Base-by-base conservation (phyloP, 1,140 invertebrate species). In the Drosophila triauraria region DNA sequence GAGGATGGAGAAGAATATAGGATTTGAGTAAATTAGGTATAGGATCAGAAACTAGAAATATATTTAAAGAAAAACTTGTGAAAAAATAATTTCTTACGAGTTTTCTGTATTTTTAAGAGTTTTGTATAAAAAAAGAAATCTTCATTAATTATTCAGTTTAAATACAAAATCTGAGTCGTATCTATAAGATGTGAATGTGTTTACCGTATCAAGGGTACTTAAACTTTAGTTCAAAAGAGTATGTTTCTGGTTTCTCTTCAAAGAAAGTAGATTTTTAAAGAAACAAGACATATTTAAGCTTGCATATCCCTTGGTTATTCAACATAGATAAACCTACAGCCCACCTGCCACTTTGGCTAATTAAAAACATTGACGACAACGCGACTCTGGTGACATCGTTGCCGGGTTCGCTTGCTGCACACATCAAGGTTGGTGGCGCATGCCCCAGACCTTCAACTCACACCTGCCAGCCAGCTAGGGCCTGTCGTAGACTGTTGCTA, bases 401-500 rank as follows among this genome's bases (percentile, higher is more conserved):
- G 68, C 44, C 61, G 50, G 76, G 54, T 64, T 56, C 56, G 42
- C 64, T 53, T 62, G 62, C 50, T 68, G 67, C 63, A 72, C 38
- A 57, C 69, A 71, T 71, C 69, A 60, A 72, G 70, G 70, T 35
- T 59, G 35, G 27, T 48, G 65, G 35, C 59, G 47, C 63, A 57
- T 75, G 67, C 42, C 65, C 25, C 50, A 43, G 58, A 63, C 80
- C 80, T 75, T 82, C 56, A 81, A 75, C 79, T 47, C 63, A 69
- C 53, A 58, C 80, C 63, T 46, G 32, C 43, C 50, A 46, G 32
- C 43, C 50, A 46, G 35, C 53, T 27, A 38, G 59, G 62, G 56
- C 56, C 50, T 15, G 13, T 17, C 51, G 15, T 64, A 70, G 64
- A 78, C 70, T 71, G 70, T 83, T 78, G 80, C 75, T 83, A 83